Base-by-base conservation (phyloP, 1,140 invertebrate species). In the Chymomyza costata region DNA sequence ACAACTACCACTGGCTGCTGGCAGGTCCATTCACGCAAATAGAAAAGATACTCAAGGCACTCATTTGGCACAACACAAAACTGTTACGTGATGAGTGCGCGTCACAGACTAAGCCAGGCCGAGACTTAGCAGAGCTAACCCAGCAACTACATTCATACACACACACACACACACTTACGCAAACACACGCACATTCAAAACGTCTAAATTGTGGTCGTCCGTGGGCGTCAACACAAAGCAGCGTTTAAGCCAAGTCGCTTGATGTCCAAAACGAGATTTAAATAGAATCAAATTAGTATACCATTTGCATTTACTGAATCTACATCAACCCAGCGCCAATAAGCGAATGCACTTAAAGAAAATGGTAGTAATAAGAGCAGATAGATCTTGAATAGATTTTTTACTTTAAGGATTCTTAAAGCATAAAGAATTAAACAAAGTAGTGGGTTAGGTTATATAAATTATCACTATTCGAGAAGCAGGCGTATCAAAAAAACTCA, bases 241-340 rank as follows among this genome's bases (percentile, higher is more conserved):
- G 3, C 32, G 68, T 80, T 78, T 80, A 80, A 65, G 67, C 74
- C 73, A 65, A 70, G 51, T 78, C 54, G 71, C 63, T 53, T 67
- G 68, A 82, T 82, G 62, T 64, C 73, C 73, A 54, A 69, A 82
- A 74, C 65, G 80, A 74, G 73, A 80, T 83, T 80, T 81, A 74
- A 68, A 74, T 80, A 78, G 73, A 82, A 82, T 80, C 80, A 82
- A 83, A 83, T 83, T 83, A 82, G 73, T 78, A 54, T 61, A 41
- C 38, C 53, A 67, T 71, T 78, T 62, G 57, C 63, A 64, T 50
- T 53, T 54, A 59, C 49, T 46, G 18, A n/a, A n/a, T n/a, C n/a
- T n/a, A n/a, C n/a, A n/a, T n/a, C n/a, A n/a, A n/a, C n/a, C n/a
- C n/a, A n/a, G n/a, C n/a, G n/a, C n/a, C n/a, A n/a, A n/a, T n/a